Evolutionary conservation across 2,888 invertebrate genomes (phyloP).

Genomic region (Drosophila leonis): DNA sequence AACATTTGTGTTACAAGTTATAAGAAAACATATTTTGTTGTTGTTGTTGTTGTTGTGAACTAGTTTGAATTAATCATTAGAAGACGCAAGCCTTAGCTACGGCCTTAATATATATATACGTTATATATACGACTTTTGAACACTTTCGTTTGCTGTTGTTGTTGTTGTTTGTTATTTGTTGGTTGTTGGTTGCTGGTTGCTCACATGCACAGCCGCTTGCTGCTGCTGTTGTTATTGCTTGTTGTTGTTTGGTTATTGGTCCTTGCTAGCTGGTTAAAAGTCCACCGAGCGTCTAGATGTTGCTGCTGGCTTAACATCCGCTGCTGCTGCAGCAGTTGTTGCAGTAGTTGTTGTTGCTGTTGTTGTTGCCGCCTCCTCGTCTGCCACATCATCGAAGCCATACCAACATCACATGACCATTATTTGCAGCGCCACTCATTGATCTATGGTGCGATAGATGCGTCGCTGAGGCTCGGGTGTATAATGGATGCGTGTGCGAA

Average conservation of each 20-base stretch:
- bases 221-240: not conserved
- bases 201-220: constrained; percentile 14
- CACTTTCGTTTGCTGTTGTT: constrained; percentile 66
- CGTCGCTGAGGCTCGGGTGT: constrained; percentile 88
- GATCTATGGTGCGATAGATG: constrained; percentile 86
- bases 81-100: constrained; percentile 46
- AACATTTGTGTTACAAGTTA: constrained; percentile 20
- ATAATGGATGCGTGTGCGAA: constrained; percentile 88
- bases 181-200: constrained; percentile 22
- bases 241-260: constrained; percentile 15
- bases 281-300: not conserved
- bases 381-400: constrained; percentile 80
- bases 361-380: constrained; percentile 21
- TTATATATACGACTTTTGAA: constrained; percentile 68
- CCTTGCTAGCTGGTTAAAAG: not conserved
- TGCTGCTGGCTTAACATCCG: not conserved
- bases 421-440: constrained; percentile 86
- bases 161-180: constrained; percentile 11
- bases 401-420: constrained; percentile 86
- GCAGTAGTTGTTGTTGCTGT: constrained; percentile 15
- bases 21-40: constrained; percentile 27
- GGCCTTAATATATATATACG: constrained; percentile 35
- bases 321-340: constrained; percentile 9
- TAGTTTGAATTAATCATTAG: constrained; percentile 30
- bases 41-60: constrained; percentile 29